A percentile compares a stretch with the other conserved stretches of the same genome.
These are phyloP conservation scores for Seriola dumerili DNA, from an alignment of 2,113 vertebrate genomes.

Conservation along the genomic window DNA sequence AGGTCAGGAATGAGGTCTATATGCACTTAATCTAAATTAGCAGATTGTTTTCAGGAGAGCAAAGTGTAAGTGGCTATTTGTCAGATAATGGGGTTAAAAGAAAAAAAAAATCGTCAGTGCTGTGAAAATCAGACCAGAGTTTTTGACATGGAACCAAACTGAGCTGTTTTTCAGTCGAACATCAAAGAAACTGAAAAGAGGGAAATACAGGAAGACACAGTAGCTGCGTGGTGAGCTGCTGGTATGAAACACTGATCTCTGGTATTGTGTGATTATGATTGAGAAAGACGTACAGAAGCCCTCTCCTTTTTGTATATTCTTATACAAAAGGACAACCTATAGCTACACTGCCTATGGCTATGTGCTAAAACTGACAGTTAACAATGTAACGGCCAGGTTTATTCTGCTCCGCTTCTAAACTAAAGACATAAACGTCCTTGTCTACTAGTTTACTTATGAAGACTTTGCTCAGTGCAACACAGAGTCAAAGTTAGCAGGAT, in stretches of 20 bases:
- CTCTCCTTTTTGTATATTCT: background rate
- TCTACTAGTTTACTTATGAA: background rate
- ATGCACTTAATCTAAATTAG: background rate
- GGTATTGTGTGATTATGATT: background rate
- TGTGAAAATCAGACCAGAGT: background rate
- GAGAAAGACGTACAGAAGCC: constrained; percentile 4
- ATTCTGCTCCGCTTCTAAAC: background rate
- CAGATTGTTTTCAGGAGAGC: background rate
- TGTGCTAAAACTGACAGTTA: background rate
- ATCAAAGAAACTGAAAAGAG: constrained; percentile 1
- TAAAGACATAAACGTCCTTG: background rate
- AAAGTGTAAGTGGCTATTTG: background rate
- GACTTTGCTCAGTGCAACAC: background rate
- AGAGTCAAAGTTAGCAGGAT: background rate
- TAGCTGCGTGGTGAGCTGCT: background rate
- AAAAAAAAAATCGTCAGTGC: background rate
- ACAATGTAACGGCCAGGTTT: background rate
- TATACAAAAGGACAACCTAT: background rate
- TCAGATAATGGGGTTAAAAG: constrained; percentile 1
- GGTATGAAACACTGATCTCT: background rate
- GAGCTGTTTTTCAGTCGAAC: background rate
- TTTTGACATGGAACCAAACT: background rate
- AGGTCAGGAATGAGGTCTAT: background rate
- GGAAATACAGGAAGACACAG: background rate
- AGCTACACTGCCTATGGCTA: background rate